These are phyloP conservation scores for Harlomillsia oculata DNA, from an alignment of 1,140 invertebrate species.

Conservation along the genomic window DNA sequence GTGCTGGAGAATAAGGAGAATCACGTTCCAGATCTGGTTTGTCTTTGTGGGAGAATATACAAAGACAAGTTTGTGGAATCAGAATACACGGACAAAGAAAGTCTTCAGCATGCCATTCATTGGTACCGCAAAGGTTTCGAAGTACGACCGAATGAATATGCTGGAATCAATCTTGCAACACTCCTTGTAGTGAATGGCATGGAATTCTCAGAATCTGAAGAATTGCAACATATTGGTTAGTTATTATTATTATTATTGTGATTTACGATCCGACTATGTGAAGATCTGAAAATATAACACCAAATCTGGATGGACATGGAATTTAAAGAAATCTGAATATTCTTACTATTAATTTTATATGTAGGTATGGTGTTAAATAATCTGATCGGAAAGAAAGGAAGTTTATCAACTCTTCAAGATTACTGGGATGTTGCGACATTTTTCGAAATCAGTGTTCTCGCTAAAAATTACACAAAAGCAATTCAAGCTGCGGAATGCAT, in stretches of 20 bases:
- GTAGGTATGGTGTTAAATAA: slow-evolving; percentile 89
- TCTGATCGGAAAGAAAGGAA: slow-evolving; percentile 95
- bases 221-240: slow-evolving; percentile 71
- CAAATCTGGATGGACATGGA: background rate
- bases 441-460: slow-evolving; percentile 96
- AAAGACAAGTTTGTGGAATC: slow-evolving; percentile 99
- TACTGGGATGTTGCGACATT: slow-evolving; percentile 99
- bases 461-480: slow-evolving; percentile 93
- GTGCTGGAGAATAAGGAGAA: slow-evolving; percentile 86
- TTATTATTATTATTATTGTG: background rate
- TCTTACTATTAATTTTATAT: slow-evolving; percentile 27
- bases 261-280: background rate
- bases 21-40: slow-evolving; percentile 91
- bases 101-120: slow-evolving; percentile 82
- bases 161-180: slow-evolving; percentile 97
- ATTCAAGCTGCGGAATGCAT: slow-evolving; percentile 97
- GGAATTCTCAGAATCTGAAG: slow-evolving; percentile 82
- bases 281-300: slow-evolving; percentile 7
- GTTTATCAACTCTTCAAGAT: slow-evolving; percentile 79
- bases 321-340: background rate
- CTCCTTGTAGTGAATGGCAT: slow-evolving; percentile 94
- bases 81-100: slow-evolving; percentile 75
- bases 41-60: slow-evolving; percentile 94
- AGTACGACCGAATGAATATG: slow-evolving; percentile 97
- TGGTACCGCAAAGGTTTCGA: slow-evolving; percentile 98